Conservation (phyloP, 2,113 vertebrate genomes). For the Arvicanthis niloticus region DNA sequence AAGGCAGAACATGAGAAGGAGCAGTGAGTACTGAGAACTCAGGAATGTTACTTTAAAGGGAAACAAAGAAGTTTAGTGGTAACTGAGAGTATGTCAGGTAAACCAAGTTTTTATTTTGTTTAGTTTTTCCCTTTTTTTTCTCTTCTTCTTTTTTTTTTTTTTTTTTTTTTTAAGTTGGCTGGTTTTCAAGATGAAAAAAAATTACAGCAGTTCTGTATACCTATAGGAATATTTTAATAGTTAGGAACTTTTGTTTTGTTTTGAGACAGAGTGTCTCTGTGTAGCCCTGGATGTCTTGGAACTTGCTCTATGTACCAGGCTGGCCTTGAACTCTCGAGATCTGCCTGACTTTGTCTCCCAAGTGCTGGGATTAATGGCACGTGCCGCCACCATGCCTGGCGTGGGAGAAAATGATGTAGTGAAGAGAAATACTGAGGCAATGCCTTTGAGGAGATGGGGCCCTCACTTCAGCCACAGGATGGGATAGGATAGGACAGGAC, state of each 20-base stretch:
- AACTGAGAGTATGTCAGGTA: not conserved
- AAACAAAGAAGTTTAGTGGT: not conserved
- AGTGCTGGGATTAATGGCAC: not conserved
- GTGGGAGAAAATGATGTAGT: not conserved
- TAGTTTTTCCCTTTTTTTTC: not conserved
- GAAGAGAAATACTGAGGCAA: not conserved
- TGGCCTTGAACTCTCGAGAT: not conserved
- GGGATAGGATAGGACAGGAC: not conserved
- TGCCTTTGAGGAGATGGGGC: not conserved
- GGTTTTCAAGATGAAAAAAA: not conserved
- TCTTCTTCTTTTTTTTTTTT: not conserved
- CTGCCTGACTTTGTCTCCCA: not conserved
- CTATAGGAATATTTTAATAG: not conserved
- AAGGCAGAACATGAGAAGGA: not conserved
- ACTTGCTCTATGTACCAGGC: not conserved
- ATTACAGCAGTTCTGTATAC: slow-evolving; percentile 24
- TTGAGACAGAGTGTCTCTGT: not conserved
- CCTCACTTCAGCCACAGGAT: not conserved
- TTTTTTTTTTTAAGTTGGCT: not conserved
- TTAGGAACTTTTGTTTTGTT: not conserved
- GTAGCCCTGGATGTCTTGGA: not conserved
- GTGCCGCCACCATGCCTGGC: not conserved
- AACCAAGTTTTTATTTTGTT: not conserved
- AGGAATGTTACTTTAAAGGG: not conserved
- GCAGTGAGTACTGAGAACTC: not conserved